Conservation (phyloP, 2,797 vertebrate species). For the Tragelaphus eurycerus region DNA sequence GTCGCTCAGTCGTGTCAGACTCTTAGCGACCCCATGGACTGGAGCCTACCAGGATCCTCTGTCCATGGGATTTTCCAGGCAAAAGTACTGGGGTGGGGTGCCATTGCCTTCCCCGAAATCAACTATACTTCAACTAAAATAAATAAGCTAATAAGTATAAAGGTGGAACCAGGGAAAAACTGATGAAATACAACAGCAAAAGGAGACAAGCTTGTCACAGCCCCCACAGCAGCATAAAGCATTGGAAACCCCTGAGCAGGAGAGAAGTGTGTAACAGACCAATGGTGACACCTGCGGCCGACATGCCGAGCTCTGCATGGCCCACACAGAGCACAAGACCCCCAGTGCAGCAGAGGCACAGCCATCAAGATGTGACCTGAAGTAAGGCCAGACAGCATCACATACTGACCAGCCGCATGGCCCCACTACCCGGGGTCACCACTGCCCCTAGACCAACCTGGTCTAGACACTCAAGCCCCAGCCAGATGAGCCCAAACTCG, state of each 20-base stretch:
- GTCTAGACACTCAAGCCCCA: neutral
- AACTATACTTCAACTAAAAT: neutral
- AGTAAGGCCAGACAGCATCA: neutral
- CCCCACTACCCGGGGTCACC: fast-evolving
- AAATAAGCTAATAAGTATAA: neutral
- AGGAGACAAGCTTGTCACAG: neutral
- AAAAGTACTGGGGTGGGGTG: too few relatives aligned
- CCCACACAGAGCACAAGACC: fast-evolving
- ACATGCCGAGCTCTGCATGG: neutral
- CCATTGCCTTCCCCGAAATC: too few relatives aligned
- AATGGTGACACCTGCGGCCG: fast-evolving
- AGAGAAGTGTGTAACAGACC: neutral
- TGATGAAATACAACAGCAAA: neutral
- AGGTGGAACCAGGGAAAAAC: neutral
- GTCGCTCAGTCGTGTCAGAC: too few relatives aligned
- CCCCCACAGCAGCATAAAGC: neutral
- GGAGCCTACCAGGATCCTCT: too few relatives aligned
- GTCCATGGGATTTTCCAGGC: too few relatives aligned
- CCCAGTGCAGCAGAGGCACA: fast-evolving
- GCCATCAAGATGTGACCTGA: neutral
- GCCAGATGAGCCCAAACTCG: neutral
- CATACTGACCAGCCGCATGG: fast-evolving
- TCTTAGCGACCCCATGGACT: too few relatives aligned
- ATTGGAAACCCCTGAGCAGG: neutral
- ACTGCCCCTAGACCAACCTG: neutral